These are phyloP conservation scores for Branchellion lobata DNA, from an alignment of 2,888 invertebrate species.

Conservation along the genomic window DNA sequence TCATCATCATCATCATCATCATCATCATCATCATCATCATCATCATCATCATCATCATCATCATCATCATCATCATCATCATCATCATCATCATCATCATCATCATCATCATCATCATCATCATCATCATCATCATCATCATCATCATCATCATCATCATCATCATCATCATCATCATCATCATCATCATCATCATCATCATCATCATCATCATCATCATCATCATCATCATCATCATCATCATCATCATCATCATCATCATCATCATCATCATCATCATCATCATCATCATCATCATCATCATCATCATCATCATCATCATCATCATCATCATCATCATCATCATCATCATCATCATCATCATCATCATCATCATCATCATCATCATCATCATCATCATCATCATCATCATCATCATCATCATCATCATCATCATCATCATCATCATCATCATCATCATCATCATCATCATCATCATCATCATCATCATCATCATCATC, in stretches of 20 bases:
- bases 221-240: slow-evolving; percentile 58
- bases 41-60: slow-evolving; percentile 58
- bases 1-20: slow-evolving; percentile 58
- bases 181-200: slow-evolving; percentile 58
- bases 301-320: slow-evolving; percentile 58
- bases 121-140: slow-evolving; percentile 58
- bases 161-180: slow-evolving; percentile 59
- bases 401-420: slow-evolving; percentile 59
- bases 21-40: slow-evolving; percentile 58
- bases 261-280: slow-evolving; percentile 58
- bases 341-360: slow-evolving; percentile 58
- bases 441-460: slow-evolving; percentile 58
- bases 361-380: slow-evolving; percentile 58
- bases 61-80: slow-evolving; percentile 58
- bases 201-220: slow-evolving; percentile 59
- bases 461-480: slow-evolving; percentile 58
- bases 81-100: slow-evolving; percentile 58
- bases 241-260: slow-evolving; percentile 58
- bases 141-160: slow-evolving; percentile 58
- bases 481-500: slow-evolving; percentile 58
- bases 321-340: slow-evolving; percentile 27
- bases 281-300: slow-evolving; percentile 58
- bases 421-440: slow-evolving; percentile 58
- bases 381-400: slow-evolving; percentile 58
- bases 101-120: slow-evolving; percentile 58